Evolutionary conservation across 2,888 invertebrate species (phyloP), one percentile per base, ranked within the genome.

Genomic region (Crematogaster levior): DNA sequence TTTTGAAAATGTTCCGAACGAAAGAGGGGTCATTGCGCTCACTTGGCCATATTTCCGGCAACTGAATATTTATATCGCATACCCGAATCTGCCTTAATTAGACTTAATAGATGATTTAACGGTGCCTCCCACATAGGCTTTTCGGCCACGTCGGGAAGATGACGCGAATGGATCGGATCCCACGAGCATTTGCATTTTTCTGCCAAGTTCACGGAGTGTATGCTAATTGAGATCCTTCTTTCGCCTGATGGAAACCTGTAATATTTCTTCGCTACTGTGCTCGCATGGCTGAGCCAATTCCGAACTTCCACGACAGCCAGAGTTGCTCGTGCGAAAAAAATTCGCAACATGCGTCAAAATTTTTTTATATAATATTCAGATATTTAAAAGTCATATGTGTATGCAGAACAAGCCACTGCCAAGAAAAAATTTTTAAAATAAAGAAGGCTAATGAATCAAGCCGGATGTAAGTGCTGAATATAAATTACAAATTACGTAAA

Each of bases 101-200:
- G 72, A 75, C 74, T 85, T 90, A 87, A 90, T 91, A 86, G 86
- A 91, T 88, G 85, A 88, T 91, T 87, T 90, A 91, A 91, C 90
- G 90, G 90, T 86, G 84, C 65, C 85, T 87, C 86, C 80, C 84
- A 84, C 77, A 56, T 30, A 80, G 24, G 74, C n/a, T n/a, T 85
- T 86, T 85, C 80, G 87, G 80, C 58, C 37, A 46, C 21, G 53
- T 60, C 63, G 65, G 66, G 79, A 80, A 79, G 84, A 63, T 80
- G 84, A 81, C 82, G 79, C 83, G 87, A 61, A 51, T 58, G 56
- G n/a, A 74, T 85, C 70, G 80, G 85, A 85, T 91, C 91, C 87
- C 90, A 92, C 91, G 90, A 81, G 63, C 89, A 91, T 91, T 90
- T 90, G 87, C 91, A 91, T 91, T 88, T 87, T 87, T 85, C 73